Conservation (phyloP, 2,888 invertebrate genomes). For the Germaria angustata region DNA sequence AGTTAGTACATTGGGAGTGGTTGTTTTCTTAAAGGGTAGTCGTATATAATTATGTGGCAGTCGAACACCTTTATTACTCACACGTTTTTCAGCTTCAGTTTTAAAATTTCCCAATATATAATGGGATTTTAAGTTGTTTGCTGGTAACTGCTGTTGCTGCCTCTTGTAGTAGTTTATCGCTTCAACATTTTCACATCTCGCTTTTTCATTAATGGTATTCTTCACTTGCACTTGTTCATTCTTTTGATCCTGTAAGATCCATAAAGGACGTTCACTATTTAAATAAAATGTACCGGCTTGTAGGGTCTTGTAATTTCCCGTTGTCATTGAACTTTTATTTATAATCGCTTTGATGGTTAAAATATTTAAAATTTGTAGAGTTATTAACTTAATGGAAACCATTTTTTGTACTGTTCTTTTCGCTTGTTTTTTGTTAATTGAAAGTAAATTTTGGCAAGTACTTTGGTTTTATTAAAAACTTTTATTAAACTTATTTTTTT, state of each 20-base stretch:
- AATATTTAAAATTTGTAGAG: conserved; percentile 30
- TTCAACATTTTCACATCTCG: not conserved
- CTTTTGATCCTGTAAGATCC: conserved; percentile 75
- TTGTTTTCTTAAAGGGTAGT: conserved; percentile 21
- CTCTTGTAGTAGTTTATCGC: not conserved
- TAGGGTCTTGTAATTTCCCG: conserved; percentile 36
- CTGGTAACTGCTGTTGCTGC: not conserved
- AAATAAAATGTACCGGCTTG: conserved; percentile 67
- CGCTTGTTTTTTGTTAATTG: conserved; percentile 30
- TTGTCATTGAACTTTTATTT: not conserved
- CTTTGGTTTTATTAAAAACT: conserved; percentile 33
- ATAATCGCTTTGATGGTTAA: not conserved
- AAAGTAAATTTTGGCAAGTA: conserved; percentile 35
- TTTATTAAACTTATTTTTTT: conserved; percentile 4
- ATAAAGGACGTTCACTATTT: conserved; percentile 72
- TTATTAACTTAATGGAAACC: conserved; percentile 15
- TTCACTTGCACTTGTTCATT: conserved; percentile 52
- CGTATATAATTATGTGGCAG: conserved; percentile 71
- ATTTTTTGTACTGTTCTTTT: conserved; percentile 34
- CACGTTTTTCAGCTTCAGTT: conserved; percentile 19
- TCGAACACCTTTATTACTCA: conserved; percentile 36
- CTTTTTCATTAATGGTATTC: not conserved
- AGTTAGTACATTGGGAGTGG: not conserved
- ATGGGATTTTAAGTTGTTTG: not conserved
- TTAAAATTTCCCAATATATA: not conserved